Evolutionary conservation across 2,888 invertebrate genomes (phyloP).

Genomic region (Caradrina clavipalpis): DNA sequence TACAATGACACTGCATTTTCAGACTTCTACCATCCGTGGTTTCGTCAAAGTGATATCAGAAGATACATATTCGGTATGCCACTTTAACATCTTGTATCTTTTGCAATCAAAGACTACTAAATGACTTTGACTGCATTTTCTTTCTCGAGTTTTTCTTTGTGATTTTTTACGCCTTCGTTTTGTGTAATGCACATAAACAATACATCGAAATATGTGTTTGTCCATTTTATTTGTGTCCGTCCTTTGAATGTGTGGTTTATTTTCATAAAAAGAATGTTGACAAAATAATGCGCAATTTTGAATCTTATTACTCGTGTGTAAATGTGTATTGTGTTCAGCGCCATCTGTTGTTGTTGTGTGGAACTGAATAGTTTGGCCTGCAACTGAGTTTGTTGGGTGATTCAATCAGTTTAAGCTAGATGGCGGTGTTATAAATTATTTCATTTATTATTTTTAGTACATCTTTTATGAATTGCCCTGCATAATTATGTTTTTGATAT

Average conservation of each 20-base stretch:
- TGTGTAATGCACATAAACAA: slow-evolving; percentile 12
- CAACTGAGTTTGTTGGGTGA: slow-evolving; percentile 2
- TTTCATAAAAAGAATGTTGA: slow-evolving; percentile 22
- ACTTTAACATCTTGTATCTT: slow-evolving; percentile 52
- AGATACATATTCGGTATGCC: slow-evolving; percentile 84
- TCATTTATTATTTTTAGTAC: not conserved
- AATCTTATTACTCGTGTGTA: not conserved
- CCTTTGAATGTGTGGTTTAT: slow-evolving; percentile 35
- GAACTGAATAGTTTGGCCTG: slow-evolving; percentile 23
- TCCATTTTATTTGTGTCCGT: slow-evolving; percentile 46
- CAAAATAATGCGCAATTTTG: slow-evolving; percentile 27
- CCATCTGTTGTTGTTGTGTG: slow-evolving; percentile 59
- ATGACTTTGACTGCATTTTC: slow-evolving; percentile 34
- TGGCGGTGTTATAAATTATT: slow-evolving; percentile 45
- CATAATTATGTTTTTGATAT: no score
- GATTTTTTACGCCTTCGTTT: slow-evolving; percentile 8
- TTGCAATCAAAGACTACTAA: slow-evolving; percentile 48
- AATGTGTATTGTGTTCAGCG: slow-evolving; percentile 51
- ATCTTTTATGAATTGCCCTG: not conserved
- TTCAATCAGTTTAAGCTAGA: slow-evolving; percentile 56
- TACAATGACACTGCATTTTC: slow-evolving; percentile 67
- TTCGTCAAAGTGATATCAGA: slow-evolving; percentile 78
- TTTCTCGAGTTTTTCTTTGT: slow-evolving; percentile 13
- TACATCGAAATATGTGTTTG: slow-evolving; percentile 15
- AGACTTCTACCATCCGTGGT: slow-evolving; percentile 81